Base-by-base conservation (phyloP, 2,888 invertebrate genomes). In the Drosophila picticornis region DNA sequence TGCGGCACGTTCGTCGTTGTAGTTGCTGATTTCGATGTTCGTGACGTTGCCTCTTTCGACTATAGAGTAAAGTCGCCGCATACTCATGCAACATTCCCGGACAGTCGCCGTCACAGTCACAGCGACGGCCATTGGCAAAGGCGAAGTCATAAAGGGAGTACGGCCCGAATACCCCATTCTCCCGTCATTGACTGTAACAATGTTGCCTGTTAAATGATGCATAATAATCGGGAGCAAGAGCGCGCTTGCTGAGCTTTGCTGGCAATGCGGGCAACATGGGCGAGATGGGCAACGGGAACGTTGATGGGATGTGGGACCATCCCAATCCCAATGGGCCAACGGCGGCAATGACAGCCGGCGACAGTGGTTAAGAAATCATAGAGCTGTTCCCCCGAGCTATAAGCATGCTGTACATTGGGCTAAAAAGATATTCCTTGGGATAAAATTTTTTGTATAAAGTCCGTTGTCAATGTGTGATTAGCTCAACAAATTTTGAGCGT, bases 121-220 rank as follows among this genome's bases (percentile, higher is more conserved):
- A 65, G 48, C 58, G 11, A 11, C 56, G 46, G 50, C 60, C 60
- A 40, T 25, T 34, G 53, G 53, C 53, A 32, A 25, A 19, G 36
- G 25, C 50, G 25, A 46, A 38, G 57, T n/a, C 29, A 46, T 38
- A 36, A 31, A 46, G 52, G 38, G 68, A 31, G 57, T 48, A 53
- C 53, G 46, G 43, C 53, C 64, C 25, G 34, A 48, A 64, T 38
- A 29, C 29, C 36, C 58, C 58, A 69, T 67, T 59, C 81, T 70
- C 75, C 74, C 78, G 81, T 72, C 88, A 81, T 83, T 88, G 88
- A 85, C 83, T 86, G 87, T 89, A 90, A 87, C 87, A 87, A 90
- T 90, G 87, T 87, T 87, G 86, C 87, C 84, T 80, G 85, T 80
- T 85, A 87, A 87, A 87, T 88, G 90, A 88, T 88, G 89, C 90